Evolutionary conservation across 2,888 invertebrate genomes (phyloP).

Genomic region (Epinotia nisella): DNA sequence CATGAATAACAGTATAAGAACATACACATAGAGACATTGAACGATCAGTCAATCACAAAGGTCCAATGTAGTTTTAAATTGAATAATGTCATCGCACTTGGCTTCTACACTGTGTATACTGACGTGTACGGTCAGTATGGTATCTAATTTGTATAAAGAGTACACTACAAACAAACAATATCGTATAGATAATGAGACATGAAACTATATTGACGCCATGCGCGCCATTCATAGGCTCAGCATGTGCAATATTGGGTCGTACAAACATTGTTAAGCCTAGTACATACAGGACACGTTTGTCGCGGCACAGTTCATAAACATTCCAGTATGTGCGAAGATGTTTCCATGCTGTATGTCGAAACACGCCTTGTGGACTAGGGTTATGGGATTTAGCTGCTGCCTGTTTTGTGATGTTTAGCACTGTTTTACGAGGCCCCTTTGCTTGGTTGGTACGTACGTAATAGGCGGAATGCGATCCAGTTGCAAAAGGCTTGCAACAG

Average conservation of each 20-base stretch:
- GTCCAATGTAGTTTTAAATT: not conserved
- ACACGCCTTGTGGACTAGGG: not conserved
- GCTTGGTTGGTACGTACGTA: conserved; percentile 11
- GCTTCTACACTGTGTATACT: not conserved
- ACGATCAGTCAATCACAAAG: not conserved
- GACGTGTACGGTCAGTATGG: not conserved
- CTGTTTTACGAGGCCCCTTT: conserved; percentile 36
- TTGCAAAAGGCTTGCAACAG: conserved; percentile 33
- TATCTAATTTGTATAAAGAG: not conserved
- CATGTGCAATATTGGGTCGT: conserved; percentile 63
- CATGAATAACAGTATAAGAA: not conserved
- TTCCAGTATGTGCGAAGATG: conserved; percentile 2
- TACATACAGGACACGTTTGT: conserved; percentile 14
- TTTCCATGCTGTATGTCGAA: conserved; percentile 1
- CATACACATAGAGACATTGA: not conserved
- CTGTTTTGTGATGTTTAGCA: conserved; percentile 52
- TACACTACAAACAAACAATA: conserved; percentile 1
- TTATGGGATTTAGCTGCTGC: conserved; percentile 51
- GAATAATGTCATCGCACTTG: not conserved
- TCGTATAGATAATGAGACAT: conserved; percentile 24
- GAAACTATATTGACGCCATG: conserved; percentile 48
- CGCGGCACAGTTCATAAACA: conserved; percentile 5
- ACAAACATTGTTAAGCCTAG: conserved; percentile 63
- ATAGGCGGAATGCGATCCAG: conserved; percentile 17
- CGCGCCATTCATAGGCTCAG: conserved; percentile 54